phyloP scores from a whole-genome alignment of 1,140 invertebrate species.

The Pogonomyrmex californicus region DNA sequence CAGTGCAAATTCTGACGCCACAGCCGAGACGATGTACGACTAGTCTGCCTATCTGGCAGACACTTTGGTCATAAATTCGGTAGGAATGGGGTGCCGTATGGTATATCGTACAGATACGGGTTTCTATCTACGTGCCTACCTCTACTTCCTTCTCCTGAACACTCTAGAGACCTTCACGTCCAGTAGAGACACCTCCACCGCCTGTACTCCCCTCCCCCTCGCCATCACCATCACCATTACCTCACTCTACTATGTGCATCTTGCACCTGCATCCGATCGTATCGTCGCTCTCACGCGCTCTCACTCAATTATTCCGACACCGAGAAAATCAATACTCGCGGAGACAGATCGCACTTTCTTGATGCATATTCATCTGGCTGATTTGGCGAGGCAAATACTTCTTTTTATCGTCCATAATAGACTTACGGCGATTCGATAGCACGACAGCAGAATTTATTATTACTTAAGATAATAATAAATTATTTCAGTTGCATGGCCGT shows the following conservation, averaged over 20 bases:
- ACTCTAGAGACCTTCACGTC: slow-evolving; percentile 59
- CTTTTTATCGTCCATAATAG: background rate
- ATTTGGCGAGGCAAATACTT: background rate
- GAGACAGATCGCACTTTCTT: slow-evolving; percentile 17
- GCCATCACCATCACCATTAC: slow-evolving; percentile 6
- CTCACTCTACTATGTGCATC: slow-evolving; percentile 37
- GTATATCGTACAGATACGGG: slow-evolving; percentile 70
- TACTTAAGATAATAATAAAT: background rate
- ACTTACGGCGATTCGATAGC: background rate
- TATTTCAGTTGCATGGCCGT: background rate
- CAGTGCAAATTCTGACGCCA: slow-evolving; percentile 63
- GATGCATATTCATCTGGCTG: slow-evolving; percentile 8
- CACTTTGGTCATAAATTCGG: slow-evolving; percentile 72
- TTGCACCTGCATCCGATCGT: slow-evolving; percentile 46
- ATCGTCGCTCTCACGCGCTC: slow-evolving; percentile 39
- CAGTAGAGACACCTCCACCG: slow-evolving; percentile 5
- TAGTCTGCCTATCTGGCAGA: slow-evolving; percentile 66
- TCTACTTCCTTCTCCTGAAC: slow-evolving; percentile 38
- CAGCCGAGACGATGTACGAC: slow-evolving; percentile 64
- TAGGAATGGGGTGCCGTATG: slow-evolving; percentile 62
- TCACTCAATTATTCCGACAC: slow-evolving; percentile 50
- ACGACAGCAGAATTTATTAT: slow-evolving; percentile 25
- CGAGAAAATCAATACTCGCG: slow-evolving; percentile 54
- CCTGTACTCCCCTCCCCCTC: background rate
- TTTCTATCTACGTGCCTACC: slow-evolving; percentile 54